Base-by-base conservation (phyloP, 2,113 vertebrate genomes). In the Odontophorus gujanensis region DNA sequence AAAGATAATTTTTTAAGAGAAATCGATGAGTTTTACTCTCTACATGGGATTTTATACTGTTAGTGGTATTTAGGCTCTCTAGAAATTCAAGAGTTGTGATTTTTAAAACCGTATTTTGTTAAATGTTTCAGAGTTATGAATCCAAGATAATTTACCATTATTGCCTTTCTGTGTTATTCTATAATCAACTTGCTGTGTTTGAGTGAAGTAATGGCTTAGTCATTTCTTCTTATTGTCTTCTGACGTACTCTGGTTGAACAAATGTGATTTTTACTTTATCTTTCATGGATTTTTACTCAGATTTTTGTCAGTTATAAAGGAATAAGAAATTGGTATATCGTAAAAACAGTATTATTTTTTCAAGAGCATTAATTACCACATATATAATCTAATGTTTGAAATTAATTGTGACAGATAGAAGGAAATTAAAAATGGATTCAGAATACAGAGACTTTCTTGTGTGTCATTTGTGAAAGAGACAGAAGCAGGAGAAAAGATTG, bases 81-180 rank as follows among this genome's bases (percentile, higher is more conserved):
- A 81, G 30, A 92, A 92, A 84, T 77, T 73, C 50, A 82, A 86
- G 55, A 7, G 48, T 87, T 85, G 17, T 82, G 59, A 77, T 88
- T 58, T 90, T 58, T 19, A 81, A 90, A 80, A 83, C 58, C 0
- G 1, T 80, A 45, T 82, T 91, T 85, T 90, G 79, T 87, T 87
- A 91, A 89, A 75, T 65, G 17, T 57, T 65, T 62, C 59, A 76
- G 14, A 76, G 48, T 92, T 85, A 65, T 30, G 9, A 92, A 90
- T 85, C 48, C 68, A 85, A 92, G 90, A 82, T 73, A 13, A 93
- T 25, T 63, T 81, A 45, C 57, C 58, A 62, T 68, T 87, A 79
- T 79, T 85, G 50, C 45, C 87, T 83, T 94, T 71, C 25, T 21
- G 7, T 62, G 22, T 62, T 80, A 92, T 62, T 85, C 69, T 85